Evolutionary conservation across 2,888 invertebrate genomes (phyloP), one percentile per base, ranked within the genome.

Genomic region (Tenthredo scrophulariae): DNA sequence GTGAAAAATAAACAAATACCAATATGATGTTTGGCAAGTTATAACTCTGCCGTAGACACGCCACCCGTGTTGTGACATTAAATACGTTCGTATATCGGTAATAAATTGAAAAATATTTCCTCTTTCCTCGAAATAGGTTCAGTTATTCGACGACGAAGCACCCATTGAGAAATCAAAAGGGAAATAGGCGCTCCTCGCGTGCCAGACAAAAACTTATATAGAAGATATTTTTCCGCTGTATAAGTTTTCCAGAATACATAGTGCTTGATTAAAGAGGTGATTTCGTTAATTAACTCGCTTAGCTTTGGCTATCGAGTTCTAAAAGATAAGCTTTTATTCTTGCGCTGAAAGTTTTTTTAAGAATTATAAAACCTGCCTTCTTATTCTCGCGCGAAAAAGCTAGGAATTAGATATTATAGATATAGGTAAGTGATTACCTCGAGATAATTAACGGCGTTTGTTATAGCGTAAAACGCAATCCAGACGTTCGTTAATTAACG

Each of bases 271-370:
- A 22, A 22, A 22, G n/a, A 13, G 40, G 18, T 37, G 22, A 6
- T 80, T 40, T 80, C 43, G 26, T 80, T 80, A 62, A 80, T 80
- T 62, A 62, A 80, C 80, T 80, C 80, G 62, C 62, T 40, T 15
- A 80, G 37, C 40, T 22, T 58, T 0, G 22, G 18, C 22, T 54
- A 77, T 77, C 77, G 77, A 33, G 54, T 54, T 77, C 22, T n/a
- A 29, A 29, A 67, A 40, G 58, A 80, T 84, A 80, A 80, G 70
- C 29, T 67, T 83, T 83, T 18, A 84, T 77, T 54, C 18, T 18
- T 54, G 9, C 10, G 40, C 22, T 22, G 29, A 18, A 77, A 77
- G 46, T 77, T 77, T 77, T 50, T 29, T 29, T n/a, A 5, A 33
- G 77, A 54, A 77, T 77, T 18, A 67, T 33, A 67, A 33, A 22